Evolutionary conservation across 2,113 vertebrate species (phyloP).

Genomic region (Vicugna pacos): DNA sequence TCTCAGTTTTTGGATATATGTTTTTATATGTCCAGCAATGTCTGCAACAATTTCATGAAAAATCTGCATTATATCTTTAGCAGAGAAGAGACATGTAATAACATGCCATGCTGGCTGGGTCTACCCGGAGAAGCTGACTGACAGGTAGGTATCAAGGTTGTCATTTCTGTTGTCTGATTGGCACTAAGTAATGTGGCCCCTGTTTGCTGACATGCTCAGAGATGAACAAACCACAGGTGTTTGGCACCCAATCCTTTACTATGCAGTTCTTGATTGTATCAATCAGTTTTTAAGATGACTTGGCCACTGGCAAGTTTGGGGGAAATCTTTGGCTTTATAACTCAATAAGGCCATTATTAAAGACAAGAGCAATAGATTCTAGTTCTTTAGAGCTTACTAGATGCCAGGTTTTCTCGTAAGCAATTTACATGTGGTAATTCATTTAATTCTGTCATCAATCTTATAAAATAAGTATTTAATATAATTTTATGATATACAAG

Average conservation of each 20-base stretch:
- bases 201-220: neutral
- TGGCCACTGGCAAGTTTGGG: neutral
- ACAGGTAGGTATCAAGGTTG: neutral
- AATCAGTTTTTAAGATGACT: neutral
- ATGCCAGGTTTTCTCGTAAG: neutral
- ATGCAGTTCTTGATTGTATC: neutral
- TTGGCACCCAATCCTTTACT: neutral
- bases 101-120: neutral
- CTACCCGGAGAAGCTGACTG: neutral
- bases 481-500: slow-evolving; percentile 1
- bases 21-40: neutral
- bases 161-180: neutral
- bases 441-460: neutral
- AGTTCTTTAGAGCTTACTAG: neutral
- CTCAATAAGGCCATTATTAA: neutral
- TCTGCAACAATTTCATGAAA: neutral
- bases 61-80: neutral
- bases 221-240: neutral
- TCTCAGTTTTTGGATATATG: neutral
- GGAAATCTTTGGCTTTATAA: neutral
- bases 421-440: neutral
- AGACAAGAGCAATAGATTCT: neutral
- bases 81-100: neutral
- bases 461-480: neutral
- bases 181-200: neutral